Evolutionary conservation across 2,113 vertebrate species (phyloP), one percentile per base, ranked within the genome.

Genomic region (Apteryx mantelli): DNA sequence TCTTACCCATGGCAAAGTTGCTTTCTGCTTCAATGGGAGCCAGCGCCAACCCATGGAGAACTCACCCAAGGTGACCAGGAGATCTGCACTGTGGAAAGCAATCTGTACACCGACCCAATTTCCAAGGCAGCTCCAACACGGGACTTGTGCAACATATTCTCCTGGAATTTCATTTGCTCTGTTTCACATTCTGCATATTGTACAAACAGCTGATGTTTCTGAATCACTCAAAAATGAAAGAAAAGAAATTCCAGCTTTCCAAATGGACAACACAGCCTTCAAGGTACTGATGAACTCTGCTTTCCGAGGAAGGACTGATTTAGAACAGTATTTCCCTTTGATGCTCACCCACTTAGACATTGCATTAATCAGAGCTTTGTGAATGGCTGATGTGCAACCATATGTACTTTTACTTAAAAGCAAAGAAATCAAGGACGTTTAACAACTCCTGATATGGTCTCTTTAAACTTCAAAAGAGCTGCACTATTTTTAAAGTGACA

Each of bases 241-340:
- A 89, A 50, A 70, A 92, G 0, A 83, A 96, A 63, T 77, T 80
- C 66, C 73, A 8, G 6, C 44, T 90, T 95, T 76, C 82, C 40
- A 74, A 68, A 63, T 48, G 82, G 82, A 61, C 44, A 77, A 42
- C 30, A 40, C 38, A 89, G 66, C 81, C 56, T 94, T 92, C 82
- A 87, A 92, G 76, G 71, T 63, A 77, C 55, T 81, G 50, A 6
- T 92, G 86, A 95, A 93, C 75, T 73, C 66, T 63, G 13, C 75
- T 77, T 40, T 46, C 50, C 44, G 53, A 89, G 78, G 46, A 87
- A 89, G 69, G 52, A 60, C 24, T 70, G 76, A 91, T 91, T 91
- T 85, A 93, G 94, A 93, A 74, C 64, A 71, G 71, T 50, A 24
- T 52, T 86, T 93, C 28, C 40, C 68, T 95, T 95, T 94, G 92